A percentile compares a stretch with the other conserved stretches of the same genome.
These are phyloP conservation scores for Lindbergichthys nudifrons DNA, from an alignment of 2,797 vertebrate species.

Conservation along the genomic window DNA sequence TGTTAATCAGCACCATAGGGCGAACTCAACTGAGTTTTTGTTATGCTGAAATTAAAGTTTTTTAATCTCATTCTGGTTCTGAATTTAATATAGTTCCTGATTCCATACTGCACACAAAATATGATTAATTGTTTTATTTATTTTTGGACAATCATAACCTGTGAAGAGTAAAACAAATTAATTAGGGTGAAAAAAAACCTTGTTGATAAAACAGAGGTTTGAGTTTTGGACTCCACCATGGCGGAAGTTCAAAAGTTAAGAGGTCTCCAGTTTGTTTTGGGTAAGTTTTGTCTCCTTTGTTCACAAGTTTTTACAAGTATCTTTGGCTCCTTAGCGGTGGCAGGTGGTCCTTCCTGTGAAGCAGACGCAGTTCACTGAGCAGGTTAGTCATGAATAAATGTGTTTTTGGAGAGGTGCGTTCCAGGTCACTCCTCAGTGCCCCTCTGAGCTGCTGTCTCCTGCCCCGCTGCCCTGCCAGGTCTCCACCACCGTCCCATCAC, in stretches of 20 bases:
- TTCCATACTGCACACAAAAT: too few relatives aligned
- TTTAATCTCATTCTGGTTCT: too few relatives aligned
- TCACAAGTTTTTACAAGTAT: conserved; percentile 13
- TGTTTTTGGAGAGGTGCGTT: conserved; percentile 22
- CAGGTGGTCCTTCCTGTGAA: conserved; percentile 15
- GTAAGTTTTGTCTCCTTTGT: background rate
- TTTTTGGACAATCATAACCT: background rate
- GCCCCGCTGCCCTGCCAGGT: conserved; percentile 45
- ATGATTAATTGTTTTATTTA: too few relatives aligned
- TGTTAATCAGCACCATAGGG: too few relatives aligned
- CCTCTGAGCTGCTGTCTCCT: conserved; percentile 57
- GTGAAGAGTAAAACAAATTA: background rate
- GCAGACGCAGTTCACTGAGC: conserved; percentile 39
- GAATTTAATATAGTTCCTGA: too few relatives aligned
- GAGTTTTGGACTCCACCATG: too few relatives aligned
- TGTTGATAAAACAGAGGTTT: too few relatives aligned
- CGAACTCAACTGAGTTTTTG: too few relatives aligned
- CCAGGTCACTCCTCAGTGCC: conserved; percentile 45
- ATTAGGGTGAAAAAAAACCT: background rate
- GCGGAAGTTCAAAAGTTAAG: background rate
- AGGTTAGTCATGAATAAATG: conserved; percentile 49
- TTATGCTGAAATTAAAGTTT: too few relatives aligned
- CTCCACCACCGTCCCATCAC: conserved; percentile 9
- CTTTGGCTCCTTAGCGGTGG: conserved; percentile 2
- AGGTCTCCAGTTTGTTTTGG: conserved; percentile 10